phyloP scores from a whole-genome alignment of 2,797 vertebrate species.

The Anabacerthia variegaticeps region DNA sequence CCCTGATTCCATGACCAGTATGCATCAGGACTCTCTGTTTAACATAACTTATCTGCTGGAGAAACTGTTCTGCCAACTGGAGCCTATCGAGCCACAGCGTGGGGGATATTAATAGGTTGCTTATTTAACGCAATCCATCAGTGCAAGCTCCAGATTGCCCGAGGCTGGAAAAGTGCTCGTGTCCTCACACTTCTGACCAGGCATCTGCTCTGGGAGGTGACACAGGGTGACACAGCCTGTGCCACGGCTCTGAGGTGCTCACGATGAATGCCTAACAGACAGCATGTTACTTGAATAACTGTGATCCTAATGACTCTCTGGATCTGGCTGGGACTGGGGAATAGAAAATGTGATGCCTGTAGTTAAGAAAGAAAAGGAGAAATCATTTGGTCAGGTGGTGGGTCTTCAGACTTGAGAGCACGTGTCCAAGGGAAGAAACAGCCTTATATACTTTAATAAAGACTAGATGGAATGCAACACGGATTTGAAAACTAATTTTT shows the following conservation, averaged over 20 bases:
- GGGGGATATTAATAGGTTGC: conserved; percentile 15
- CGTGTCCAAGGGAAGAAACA: not conserved
- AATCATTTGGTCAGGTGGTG: not conserved
- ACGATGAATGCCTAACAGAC: not conserved
- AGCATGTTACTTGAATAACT: not conserved
- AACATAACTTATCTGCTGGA: not conserved
- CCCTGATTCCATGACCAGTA: not conserved
- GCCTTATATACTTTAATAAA: not conserved
- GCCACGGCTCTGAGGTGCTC: not conserved
- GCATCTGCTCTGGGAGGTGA: not conserved
- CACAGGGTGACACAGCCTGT: not conserved
- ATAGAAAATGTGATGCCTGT: not conserved
- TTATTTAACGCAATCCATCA: conserved; percentile 29
- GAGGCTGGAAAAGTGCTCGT: not conserved
- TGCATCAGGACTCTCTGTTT: not conserved
- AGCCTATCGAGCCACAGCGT: not conserved
- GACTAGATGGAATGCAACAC: not conserved
- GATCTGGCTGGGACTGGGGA: not conserved
- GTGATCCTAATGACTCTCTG: not conserved
- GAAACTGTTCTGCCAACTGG: not conserved
- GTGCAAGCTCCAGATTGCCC: not conserved
- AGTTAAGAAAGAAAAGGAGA: not conserved
- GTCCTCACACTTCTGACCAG: not conserved
- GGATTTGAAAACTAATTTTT: conserved; percentile 21
- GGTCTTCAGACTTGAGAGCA: not conserved